These are phyloP conservation scores for Octomys mimax DNA, from an alignment of 2,797 vertebrate species.

Conservation along the genomic window DNA sequence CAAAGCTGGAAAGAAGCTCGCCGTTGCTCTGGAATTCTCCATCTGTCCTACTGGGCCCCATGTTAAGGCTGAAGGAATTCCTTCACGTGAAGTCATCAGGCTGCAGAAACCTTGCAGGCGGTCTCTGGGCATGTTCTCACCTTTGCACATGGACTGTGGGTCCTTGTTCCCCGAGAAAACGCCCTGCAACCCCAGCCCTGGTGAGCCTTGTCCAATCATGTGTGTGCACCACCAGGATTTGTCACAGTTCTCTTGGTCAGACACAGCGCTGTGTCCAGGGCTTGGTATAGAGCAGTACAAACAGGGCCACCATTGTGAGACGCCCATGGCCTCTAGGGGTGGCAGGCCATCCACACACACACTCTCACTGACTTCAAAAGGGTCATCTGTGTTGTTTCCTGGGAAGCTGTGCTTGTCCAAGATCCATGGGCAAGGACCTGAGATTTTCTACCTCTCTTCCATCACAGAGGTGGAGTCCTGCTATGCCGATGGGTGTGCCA, in stretches of 20 bases:
- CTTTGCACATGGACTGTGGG: neutral
- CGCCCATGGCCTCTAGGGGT: neutral
- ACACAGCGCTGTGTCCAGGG: rapidly evolving
- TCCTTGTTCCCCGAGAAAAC: neutral
- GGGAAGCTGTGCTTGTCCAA: neutral
- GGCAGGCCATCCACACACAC: neutral
- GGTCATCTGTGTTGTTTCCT: neutral
- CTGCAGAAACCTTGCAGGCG: neutral
- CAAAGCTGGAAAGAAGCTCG: constrained; percentile 82
- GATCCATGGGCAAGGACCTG: neutral
- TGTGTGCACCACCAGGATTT: neutral
- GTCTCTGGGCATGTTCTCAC: neutral
- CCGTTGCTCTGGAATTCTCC: constrained; percentile 88
- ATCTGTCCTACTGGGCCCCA: constrained; percentile 76
- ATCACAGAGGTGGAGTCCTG: neutral
- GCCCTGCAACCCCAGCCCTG: neutral
- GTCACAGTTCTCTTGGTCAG: neutral
- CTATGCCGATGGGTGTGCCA: neutral
- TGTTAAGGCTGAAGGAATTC: constrained; percentile 59
- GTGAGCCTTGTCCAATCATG: neutral
- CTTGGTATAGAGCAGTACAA: neutral
- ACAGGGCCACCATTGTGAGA: neutral
- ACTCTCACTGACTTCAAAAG: neutral
- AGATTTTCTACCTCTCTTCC: neutral
- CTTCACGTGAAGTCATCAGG: constrained; percentile 48